Base-by-base conservation (phyloP, 2,113 vertebrate genomes). In the Mobula birostris region DNA sequence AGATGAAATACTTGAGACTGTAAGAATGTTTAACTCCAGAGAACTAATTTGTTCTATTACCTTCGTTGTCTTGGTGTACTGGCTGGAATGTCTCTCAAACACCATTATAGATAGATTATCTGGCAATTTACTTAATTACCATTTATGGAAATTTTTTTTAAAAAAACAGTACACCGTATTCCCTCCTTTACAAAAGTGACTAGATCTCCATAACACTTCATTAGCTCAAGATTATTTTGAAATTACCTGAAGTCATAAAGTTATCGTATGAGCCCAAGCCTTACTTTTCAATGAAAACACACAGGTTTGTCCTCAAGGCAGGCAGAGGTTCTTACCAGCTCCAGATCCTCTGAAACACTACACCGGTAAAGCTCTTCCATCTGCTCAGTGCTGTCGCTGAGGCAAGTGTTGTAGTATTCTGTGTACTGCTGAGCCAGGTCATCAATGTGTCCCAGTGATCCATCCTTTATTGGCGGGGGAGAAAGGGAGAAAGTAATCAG, bases 311-410 rank as follows among this genome's bases (percentile, higher is more conserved):
- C 27, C 27, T 5, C n/a, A 2, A 90, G 61, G 61, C 19, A 7
- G 94, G 29, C 5, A 29, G 78, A 85, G 36, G 82, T 88, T 96
- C 96, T 96, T 96, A 99, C 99, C 98, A 97, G 96, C 79, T 99
- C 98, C 66, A 98, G 96, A 94, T 99, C 98, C 97, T 99, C 98
- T 48, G 98, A 99, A 94, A 99, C 97, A 32, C 97, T 97, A 29
- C 98, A 96, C 70, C 98, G 98, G 94, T 98, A 98, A n/a, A 99
- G 97, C 95, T 99, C 98, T 95, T 99, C 98, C 98, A 99, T 98
- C 95, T 98, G 98, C 95, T 99, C 98, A 5, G 97, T 98, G 95
- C 99, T 98, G 94, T 99, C 98, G 0, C 98, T 97, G 95, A 98
- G 98, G 95, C 98, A 98, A 94, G 98, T 99, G 94, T 98, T 99